Base-by-base conservation (phyloP, 2,888 invertebrate genomes). In the Alloscopus bannaensis region DNA sequence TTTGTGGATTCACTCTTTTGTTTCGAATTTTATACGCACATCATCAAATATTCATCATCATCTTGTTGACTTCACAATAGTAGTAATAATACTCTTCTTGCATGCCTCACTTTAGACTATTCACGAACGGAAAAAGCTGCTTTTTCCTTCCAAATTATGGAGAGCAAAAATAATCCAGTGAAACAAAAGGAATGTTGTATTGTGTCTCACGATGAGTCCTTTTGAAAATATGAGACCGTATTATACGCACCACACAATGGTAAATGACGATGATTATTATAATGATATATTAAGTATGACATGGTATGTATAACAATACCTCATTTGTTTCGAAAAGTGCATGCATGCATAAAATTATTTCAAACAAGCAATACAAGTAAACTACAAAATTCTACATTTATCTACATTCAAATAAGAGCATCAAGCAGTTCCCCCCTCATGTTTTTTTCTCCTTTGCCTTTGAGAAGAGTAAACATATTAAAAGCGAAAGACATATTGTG, bases 381-480 rank as follows among this genome's bases (percentile, higher is more conserved):
- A 36, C 16, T 24, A 2, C 18, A 42, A 20, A 62, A 62, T 11
- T 24, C 13, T 42, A 26, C 65, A 65, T n/a, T 29, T 50, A 28
- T 50, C n/a, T n/a, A n/a, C n/a, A n/a, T n/a, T n/a, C n/a, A n/a
- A n/a, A n/a, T n/a, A n/a, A n/a, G n/a, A n/a, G n/a, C n/a, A n/a
- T n/a, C n/a, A 71, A 71, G 29, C 11, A 31, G 24, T 60, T 60
- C 50, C 60, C 60, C 70, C n/a, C n/a, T n/a, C n/a, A n/a, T n/a
- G n/a, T n/a, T n/a, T 60, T 60, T 59, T 71, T 68, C 11, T 45
- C 28, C 28, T 45, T 59, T 36, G 20, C 16, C 50, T 50, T 66
- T 28, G 31, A 55, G 13, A 29, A 29, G 29, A 28, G 52, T 24
- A 31, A 52, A 36, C 36, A 52, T 22, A 28, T 13, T 22, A 66